phyloP scores from a whole-genome alignment of 2,888 invertebrate species.

The Drosophila multiciliata region DNA sequence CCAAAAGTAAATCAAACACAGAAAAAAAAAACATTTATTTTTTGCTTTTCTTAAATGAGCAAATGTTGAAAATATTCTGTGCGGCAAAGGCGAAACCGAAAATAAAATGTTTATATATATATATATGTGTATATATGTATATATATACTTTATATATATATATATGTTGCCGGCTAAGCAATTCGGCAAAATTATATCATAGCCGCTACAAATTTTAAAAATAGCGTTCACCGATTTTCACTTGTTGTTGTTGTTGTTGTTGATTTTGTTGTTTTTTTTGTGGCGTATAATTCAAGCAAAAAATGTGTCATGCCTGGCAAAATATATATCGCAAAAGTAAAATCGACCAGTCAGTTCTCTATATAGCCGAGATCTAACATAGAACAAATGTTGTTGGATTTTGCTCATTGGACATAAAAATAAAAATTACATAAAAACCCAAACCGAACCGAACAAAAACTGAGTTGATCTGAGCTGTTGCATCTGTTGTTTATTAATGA shows the following conservation, averaged over 20 bases:
- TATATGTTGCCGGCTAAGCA: conserved; percentile 68
- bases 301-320: conserved; percentile 72
- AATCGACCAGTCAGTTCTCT: conserved; percentile 25
- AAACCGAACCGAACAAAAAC: conserved; percentile 20
- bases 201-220: conserved; percentile 72
- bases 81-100: conserved; percentile 64
- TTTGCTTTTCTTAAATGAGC: conserved; percentile 53
- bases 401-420: conserved; percentile 20
- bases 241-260: conserved; percentile 22
- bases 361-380: conserved; percentile 14
- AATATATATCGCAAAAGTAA: conserved; percentile 40
- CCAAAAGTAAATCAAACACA: conserved; percentile 39
- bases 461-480: conserved; percentile 14
- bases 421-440: conserved; percentile 14
- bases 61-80: conserved; percentile 59
- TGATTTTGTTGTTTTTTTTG: conserved; percentile 19
- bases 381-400: conserved; percentile 12
- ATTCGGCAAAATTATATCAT: conserved; percentile 77
- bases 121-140: conserved; percentile 11
- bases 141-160: conserved; percentile 11
- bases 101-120: conserved; percentile 54
- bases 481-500: conserved; percentile 48
- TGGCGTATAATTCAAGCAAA: conserved; percentile 54
- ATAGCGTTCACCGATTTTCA: conserved; percentile 62
- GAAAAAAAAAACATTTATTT: conserved; percentile 13